Evolutionary conservation across 30 jellyfish, hydroid and myxozoan species (phyloP).

Genomic region (Cassiopea xamachana): DNA sequence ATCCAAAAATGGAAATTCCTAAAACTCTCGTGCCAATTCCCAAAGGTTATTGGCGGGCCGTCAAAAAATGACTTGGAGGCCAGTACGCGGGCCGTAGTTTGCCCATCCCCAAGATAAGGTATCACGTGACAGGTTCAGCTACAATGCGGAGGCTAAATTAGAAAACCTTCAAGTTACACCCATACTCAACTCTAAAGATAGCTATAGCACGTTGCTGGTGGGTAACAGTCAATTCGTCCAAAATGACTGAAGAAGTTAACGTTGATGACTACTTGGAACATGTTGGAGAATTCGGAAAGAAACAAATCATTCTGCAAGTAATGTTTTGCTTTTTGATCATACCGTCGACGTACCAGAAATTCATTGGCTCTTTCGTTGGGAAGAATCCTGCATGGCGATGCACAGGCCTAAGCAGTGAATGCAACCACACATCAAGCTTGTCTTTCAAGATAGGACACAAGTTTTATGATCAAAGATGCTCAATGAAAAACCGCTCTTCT

Average conservation of each 20-base stretch:
- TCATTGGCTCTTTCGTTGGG: conserved; percentile 63
- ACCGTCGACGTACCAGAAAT: conserved; percentile 74
- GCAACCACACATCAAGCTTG: conserved; percentile 51
- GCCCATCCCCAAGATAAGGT: no score
- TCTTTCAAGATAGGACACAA: conserved; percentile 31
- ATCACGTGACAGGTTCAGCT: no score
- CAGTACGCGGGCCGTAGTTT: no score
- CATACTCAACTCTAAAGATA: neutral
- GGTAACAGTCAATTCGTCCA: neutral
- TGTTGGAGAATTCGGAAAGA: conserved; percentile 70
- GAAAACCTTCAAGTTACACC: neutral
- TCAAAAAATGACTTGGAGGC: no score
- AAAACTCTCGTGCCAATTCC: no score
- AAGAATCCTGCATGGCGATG: conserved; percentile 71
- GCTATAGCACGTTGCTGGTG: neutral
- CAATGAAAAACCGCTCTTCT: conserved; percentile 56
- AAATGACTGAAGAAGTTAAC: conserved; percentile 10
- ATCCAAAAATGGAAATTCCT: no score
- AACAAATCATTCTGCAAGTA: conserved; percentile 18
- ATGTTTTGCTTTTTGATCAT: conserved; percentile 59
- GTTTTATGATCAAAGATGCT: conserved; percentile 59
- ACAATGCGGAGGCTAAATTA: no score
- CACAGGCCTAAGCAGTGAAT: conserved; percentile 40
- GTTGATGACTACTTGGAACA: conserved; percentile 62
- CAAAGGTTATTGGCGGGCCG: no score